Percentiles rank a stretch among this genome's conserved stretches.
Conservation (phyloP, 1,140 invertebrate genomes). For the Berghia stephanieae region DNA sequence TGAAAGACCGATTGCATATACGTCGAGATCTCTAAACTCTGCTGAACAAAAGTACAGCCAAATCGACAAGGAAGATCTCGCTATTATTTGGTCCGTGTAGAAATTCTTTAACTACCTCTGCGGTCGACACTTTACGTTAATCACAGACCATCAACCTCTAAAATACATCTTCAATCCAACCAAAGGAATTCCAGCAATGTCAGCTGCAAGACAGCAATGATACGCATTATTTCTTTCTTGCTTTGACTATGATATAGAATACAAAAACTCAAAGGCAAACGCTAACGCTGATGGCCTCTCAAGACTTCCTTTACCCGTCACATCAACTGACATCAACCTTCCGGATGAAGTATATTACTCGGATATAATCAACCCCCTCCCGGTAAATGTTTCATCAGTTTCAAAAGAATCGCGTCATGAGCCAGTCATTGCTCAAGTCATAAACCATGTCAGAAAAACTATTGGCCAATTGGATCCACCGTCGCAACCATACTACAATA, state of each 20-base stretch:
- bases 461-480: neutral
- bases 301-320: conserved; percentile 27
- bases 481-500: conserved; percentile 31
- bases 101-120: conserved; percentile 70
- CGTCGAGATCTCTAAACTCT: conserved; percentile 61
- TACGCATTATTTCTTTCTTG: conserved; percentile 59
- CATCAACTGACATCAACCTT: neutral
- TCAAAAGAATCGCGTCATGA: neutral
- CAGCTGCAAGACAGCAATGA: conserved; percentile 59
- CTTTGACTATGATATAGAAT: conserved; percentile 60
- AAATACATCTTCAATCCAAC: conserved; percentile 61
- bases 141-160: conserved; percentile 64
- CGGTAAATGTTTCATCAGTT: neutral
- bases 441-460: neutral
- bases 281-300: conserved; percentile 40
- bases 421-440: neutral
- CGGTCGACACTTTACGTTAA: conserved; percentile 58
- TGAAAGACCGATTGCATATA: conserved; percentile 67
- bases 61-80: conserved; percentile 71
- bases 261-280: conserved; percentile 32
- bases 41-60: conserved; percentile 69
- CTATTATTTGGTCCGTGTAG: conserved; percentile 69
- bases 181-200: conserved; percentile 45
- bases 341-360: neutral
- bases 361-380: neutral